These are phyloP conservation scores for Lepidurus arcticus DNA, from an alignment of 1,140 invertebrate genomes.

Conservation along the genomic window DNA sequence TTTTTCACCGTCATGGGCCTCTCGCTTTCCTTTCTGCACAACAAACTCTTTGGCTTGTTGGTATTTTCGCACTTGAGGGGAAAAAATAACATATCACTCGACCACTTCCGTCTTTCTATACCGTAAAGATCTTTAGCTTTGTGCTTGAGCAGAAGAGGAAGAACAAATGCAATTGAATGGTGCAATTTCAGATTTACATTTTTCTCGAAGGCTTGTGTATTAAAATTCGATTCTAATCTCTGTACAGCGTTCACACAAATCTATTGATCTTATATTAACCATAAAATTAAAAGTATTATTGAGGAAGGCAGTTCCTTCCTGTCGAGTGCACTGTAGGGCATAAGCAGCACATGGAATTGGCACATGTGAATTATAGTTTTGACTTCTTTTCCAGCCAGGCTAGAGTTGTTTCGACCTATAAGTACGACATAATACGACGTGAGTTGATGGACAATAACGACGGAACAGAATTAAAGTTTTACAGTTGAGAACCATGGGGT, in stretches of 20 bases:
- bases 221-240: neutral
- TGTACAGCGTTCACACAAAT: constrained; percentile 2
- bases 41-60: neutral
- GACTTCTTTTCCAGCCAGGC: neutral
- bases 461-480: neutral
- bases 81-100: neutral
- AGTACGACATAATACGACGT: neutral
- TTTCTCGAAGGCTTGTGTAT: constrained; percentile 1
- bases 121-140: constrained; percentile 1
- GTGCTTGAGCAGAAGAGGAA: neutral
- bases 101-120: constrained; percentile 21
- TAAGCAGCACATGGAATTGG: neutral
- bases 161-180: neutral
- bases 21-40: neutral
- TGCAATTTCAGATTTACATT: constrained; percentile 16
- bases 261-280: constrained; percentile 4
- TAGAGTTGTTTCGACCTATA: neutral
- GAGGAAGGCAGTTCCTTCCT: neutral
- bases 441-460: neutral
- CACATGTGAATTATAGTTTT: neutral
- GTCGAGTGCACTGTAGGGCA: neutral
- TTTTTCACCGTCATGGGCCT: neutral
- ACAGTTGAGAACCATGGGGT: constrained; percentile 18
- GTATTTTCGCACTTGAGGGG: neutral
- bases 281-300: neutral